Base-by-base conservation (phyloP, 2,113 vertebrate genomes). In the Thalassarche chlororhynchos region DNA sequence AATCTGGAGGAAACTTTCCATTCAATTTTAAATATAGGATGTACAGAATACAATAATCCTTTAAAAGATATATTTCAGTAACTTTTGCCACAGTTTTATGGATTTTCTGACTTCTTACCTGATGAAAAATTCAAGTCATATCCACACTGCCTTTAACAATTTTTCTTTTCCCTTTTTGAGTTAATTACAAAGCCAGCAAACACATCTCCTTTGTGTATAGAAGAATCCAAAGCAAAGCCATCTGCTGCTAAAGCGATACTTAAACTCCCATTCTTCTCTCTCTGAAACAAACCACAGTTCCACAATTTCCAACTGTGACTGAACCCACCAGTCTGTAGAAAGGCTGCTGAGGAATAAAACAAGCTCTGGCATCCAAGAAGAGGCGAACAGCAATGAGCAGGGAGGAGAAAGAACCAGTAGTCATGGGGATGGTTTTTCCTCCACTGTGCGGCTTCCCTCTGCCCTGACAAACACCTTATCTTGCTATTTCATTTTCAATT, bases 371-470 rank as follows among this genome's bases (percentile, higher is more conserved):
- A 94, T 96, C 87, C 84, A 78, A 72, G 55, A 52, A 61, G 84
- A 88, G 79, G 36, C 14, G 7, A 95, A 90, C 51, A 82, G 86
- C 93, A 83, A 51, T 84, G 85, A 87, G 87, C 81, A 77, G 96
- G 96, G 96, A 98, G 98, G 97, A 98, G 98, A 85, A 90, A 96
- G 90, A 84, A 96, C 62, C 92, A 92, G 97, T 94, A 96, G 92
- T 91, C 95, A 96, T 89, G 87, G 93, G 94, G 96, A 97, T 93
- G 78, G 88, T 40, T 95, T 96, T 87, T 78, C 77, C 83, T 94
- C 71, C 60, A 10, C 81, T 61, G 51, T 44, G 81, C 34, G 12
- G 84, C 93, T 95, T 90, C 89, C 58, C 92, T 87, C 92, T 76
- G 14, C 92, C 95, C 84, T 18, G 23, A 76, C 92, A 83, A 92